phyloP scores from a whole-genome alignment of 2,888 invertebrate genomes.

The Eledona agricola region DNA sequence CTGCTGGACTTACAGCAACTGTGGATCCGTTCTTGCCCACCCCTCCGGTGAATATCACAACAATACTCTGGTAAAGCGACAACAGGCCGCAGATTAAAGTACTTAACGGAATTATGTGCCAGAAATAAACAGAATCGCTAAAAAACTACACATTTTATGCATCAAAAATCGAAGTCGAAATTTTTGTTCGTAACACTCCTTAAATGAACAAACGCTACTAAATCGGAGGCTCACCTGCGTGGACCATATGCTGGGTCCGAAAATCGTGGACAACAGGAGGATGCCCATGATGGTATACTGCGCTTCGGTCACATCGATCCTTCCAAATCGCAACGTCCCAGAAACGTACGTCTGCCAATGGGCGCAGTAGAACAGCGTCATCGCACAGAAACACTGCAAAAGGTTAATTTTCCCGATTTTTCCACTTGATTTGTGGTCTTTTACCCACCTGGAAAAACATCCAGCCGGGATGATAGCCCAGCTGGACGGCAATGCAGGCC shows the following conservation, averaged over 20 bases:
- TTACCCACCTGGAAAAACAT: conserved; percentile 84
- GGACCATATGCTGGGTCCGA: conserved; percentile 90
- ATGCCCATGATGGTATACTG: conserved; percentile 92
- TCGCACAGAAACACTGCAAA: conserved; percentile 89
- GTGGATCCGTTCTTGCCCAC: conserved; percentile 98
- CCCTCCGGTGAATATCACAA: conserved; percentile 80
- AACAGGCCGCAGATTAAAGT: conserved; percentile 77
- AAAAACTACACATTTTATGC: conserved; percentile 63
- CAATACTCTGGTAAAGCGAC: conserved; percentile 77
- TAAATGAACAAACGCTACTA: conserved; percentile 12
- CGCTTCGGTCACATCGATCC: conserved; percentile 97
- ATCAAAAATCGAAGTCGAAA: too few relatives aligned
- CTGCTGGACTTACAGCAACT: conserved; percentile 82
- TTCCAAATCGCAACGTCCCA: conserved; percentile 89
- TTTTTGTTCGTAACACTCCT: too few relatives aligned
- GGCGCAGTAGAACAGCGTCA: conserved; percentile 96
- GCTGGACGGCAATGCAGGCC: conserved; percentile 91
- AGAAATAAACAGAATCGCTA: conserved; percentile 76
- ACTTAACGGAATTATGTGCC: conserved; percentile 79
- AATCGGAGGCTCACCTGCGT: conserved; percentile 68
- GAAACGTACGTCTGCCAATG: conserved; percentile 99
- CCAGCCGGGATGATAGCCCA: conserved; percentile 92
- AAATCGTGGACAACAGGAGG: conserved; percentile 84
- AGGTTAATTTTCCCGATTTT: conserved; percentile 21
- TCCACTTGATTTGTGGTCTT: background rate